Evolutionary conservation across 2,888 invertebrate species (phyloP), one percentile per base, ranked within the genome.

Genomic region (Syritta pipiens): DNA sequence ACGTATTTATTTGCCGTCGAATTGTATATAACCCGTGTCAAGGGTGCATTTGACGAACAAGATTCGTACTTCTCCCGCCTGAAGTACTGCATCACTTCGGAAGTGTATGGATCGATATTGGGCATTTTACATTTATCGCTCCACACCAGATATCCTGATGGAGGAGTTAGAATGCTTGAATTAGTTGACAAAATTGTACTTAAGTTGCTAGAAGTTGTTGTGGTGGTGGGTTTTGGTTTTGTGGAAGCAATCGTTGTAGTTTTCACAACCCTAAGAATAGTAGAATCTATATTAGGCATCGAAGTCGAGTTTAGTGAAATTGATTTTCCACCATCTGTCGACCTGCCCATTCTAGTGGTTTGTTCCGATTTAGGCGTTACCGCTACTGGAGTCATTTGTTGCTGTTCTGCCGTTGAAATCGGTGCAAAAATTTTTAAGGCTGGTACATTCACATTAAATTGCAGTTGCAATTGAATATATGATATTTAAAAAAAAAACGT

Each of bases 121-220:
- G 91, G 90, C 85, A 93, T 93, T 84, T 90, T 91, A 83, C 93
- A 94, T 84, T 90, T 91, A 32, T 91, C 89, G 84, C 91, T 93
- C 89, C 91, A 89, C 6, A 89, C 89, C 30, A 89, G 84, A 83
- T 86, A 89, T 72, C 88, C 89, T 87, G 85, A 55, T 46, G 86
- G 85, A 60, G 83, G 83, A 72, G 79, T 71, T 69, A 44, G 55
- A 75, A 63, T 71, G 68, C 63, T 81, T 82, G 60, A 46, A 60
- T 74, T 75, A 81, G 37, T 74, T 51, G 67, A 71, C 82, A 71
- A 55, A 26, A 69, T 40, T 37, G 69, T 32, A 81, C 40, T 53
- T 53, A 59, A 51, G 37, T 60, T 48, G 32, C 44, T 60, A 44
- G 60, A 62, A n/a, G n/a, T n/a, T n/a, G n/a, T n/a, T n/a, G n/a